These are phyloP conservation scores for Spongia lamella DNA, from an alignment of 37 sponge, comb jelly and placozoan genomes.

Conservation along the genomic window DNA sequence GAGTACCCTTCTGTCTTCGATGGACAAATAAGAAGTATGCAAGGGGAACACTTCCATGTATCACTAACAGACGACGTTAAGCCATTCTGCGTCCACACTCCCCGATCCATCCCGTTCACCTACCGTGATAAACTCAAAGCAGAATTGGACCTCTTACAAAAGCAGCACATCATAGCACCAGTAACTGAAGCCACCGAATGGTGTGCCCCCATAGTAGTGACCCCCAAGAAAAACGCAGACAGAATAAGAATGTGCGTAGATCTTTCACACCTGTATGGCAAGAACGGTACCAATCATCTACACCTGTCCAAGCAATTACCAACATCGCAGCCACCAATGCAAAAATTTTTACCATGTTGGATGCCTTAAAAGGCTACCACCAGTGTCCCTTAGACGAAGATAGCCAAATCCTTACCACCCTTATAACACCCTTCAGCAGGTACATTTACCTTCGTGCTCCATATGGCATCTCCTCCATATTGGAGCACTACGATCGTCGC, in stretches of 20 bases:
- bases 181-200: background rate
- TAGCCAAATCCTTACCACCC: background rate
- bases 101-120: background rate
- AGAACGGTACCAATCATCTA: background rate
- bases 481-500: too few relatives aligned
- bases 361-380: constrained; percentile 1
- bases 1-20: background rate
- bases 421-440: constrained; percentile 7
- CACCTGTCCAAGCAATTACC: background rate
- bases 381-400: constrained; percentile 1
- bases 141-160: background rate
- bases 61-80: background rate
- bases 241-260: constrained; percentile 1
- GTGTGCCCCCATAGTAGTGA: constrained; percentile 1
- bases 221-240: constrained; percentile 6
- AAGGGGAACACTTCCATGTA: background rate
- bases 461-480: too few relatives aligned
- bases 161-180: background rate
- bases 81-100: too few relatives aligned
- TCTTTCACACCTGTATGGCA: constrained; percentile 1
- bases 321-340: constrained; percentile 4
- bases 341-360: background rate
- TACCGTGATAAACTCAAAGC: background rate
- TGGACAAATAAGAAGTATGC: background rate
- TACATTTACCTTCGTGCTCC: constrained; percentile 1